Evolutionary conservation across 1,140 invertebrate genomes (phyloP).

Genomic region (Euura saliciscinereae): DNA sequence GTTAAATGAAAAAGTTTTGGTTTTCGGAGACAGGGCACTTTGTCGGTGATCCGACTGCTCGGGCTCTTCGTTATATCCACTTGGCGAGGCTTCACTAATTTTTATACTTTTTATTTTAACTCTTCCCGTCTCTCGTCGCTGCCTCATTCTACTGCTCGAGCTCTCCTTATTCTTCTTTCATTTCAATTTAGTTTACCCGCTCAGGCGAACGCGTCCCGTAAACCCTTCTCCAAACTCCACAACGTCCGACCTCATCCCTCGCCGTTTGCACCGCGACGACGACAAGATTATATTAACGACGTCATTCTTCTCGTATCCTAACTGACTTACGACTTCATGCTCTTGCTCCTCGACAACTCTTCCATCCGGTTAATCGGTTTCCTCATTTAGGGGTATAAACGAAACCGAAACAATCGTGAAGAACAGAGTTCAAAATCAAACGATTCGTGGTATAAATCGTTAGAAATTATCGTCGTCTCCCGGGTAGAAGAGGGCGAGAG

Average conservation of each 20-base stretch:
- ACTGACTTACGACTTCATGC: background rate
- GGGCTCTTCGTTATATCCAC: background rate
- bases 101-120: background rate
- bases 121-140: background rate
- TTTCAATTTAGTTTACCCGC: background rate
- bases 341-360: background rate
- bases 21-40: background rate
- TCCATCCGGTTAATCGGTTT: too few relatives aligned
- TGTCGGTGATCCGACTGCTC: background rate
- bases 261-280: background rate
- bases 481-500: slow-evolving; percentile 8
- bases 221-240: slow-evolving; percentile 3
- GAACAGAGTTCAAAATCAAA: slow-evolving; percentile 12
- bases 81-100: slow-evolving; percentile 1
- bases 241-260: background rate
- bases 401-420: background rate
- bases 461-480: too few relatives aligned
- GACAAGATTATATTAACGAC: slow-evolving; percentile 7
- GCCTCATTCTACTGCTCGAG: background rate
- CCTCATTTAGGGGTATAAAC: background rate
- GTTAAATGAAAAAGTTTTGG: background rate
- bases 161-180: background rate
- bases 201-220: background rate
- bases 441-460: background rate
- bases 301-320: slow-evolving; percentile 8